Evolutionary conservation across 2,888 invertebrate species (phyloP).

Genomic region (Diadegma fenestrale): DNA sequence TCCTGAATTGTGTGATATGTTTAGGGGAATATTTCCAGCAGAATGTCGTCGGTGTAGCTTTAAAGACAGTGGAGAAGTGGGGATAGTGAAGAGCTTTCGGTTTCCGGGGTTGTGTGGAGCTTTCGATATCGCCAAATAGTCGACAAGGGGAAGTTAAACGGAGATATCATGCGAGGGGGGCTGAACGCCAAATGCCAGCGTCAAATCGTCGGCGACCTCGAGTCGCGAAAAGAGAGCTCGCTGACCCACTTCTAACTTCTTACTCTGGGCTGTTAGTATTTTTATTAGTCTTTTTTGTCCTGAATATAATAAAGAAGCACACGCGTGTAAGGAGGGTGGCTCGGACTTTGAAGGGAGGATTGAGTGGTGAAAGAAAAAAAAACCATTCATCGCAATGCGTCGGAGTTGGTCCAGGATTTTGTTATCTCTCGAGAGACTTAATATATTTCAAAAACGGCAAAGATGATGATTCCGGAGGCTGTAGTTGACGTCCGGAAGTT

Average conservation of each 20-base stretch:
- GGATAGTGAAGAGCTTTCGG: slow-evolving; percentile 19
- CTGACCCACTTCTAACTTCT: slow-evolving; percentile 68
- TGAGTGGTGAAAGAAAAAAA: not conserved
- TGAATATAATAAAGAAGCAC: slow-evolving; percentile 9
- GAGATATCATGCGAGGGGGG: slow-evolving; percentile 32
- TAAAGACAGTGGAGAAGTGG: not conserved
- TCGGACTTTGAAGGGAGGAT: not conserved
- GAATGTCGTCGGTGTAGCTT: not conserved
- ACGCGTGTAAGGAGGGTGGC: not conserved
- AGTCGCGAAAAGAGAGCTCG: slow-evolving; percentile 67
- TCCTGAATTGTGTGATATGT: not conserved
- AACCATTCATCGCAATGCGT: not conserved
- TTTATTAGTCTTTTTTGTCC: slow-evolving; percentile 22
- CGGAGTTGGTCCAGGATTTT: not conserved
- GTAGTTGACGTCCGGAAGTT: slow-evolving; percentile 55
- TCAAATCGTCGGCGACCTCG: slow-evolving; percentile 70
- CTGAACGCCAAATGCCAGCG: slow-evolving; percentile 62
- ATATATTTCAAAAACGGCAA: not conserved
- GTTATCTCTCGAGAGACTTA: slow-evolving; percentile 30
- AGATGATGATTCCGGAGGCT: slow-evolving; percentile 46
- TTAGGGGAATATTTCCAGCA: not conserved
- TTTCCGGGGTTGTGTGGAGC: slow-evolving; percentile 37
- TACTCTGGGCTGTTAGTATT: slow-evolving; percentile 29
- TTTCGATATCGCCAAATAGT: slow-evolving; percentile 56
- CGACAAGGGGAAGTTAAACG: slow-evolving; percentile 25